Evolutionary conservation across 2,113 vertebrate genomes (phyloP), one percentile per base, ranked within the genome.

Genomic region (Siniperca knerii): DNA sequence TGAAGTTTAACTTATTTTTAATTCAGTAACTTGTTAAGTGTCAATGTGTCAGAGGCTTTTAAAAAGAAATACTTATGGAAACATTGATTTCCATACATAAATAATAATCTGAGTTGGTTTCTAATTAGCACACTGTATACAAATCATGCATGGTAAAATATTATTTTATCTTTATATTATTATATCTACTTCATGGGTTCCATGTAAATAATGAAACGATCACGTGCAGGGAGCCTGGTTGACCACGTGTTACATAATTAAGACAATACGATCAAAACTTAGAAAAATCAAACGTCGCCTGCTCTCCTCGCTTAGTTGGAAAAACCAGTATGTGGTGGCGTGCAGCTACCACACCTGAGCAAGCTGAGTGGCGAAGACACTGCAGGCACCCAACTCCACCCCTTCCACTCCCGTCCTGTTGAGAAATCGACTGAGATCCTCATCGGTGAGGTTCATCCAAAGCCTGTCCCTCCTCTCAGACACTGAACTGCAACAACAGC

Each of bases 321-420:
- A 13, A 20, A 66, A 77, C 40, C 35, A 0, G 35, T 75, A 2
- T 42, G 0, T 12, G 23, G 21, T 37, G 46, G 42, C 33, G 42
- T 61, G 4, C 1, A 10, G 33, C 4, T 23, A 21, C 83, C 87
- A 71, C 92, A 93, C 94, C 92, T 95, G 90, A 64, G 72, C 86
- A 89, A 68, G 81, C 80, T 60, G 48, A n/a, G 60, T 4, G 10
- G 12, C 3, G 42, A 54, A 40, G 77, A 66, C 66, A 29, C 18
- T 18, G 20, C 13, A 2, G 58, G 55, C 12, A 0, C 8, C 13
- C 65, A 50, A 35, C 91, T 89, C 94, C 93, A 58, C 93, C 93
- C 85, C 64, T 75, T 85, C 25, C 87, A 8, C 82, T 76, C 89
- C 80, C 37, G 62, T 77, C 20, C 52, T 54, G 79, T 67, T 66